Conservation (phyloP, 2,113 vertebrate genomes). For the Cacatua alba region DNA sequence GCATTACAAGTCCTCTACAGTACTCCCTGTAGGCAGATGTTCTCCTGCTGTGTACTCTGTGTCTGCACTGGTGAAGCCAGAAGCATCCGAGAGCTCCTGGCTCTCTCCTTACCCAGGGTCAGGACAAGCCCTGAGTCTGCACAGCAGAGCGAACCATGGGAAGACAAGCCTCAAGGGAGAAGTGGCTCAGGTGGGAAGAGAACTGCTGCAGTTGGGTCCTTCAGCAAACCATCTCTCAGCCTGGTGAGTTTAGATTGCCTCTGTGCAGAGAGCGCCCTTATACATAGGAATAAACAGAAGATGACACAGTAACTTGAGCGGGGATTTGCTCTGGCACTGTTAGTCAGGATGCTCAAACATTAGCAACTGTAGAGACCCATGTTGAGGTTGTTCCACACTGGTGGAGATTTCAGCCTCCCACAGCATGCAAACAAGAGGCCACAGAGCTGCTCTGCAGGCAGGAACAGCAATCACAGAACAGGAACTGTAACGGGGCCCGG, state of each 20-base stretch:
- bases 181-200: background rate
- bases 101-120: background rate
- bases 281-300: rapidly evolving
- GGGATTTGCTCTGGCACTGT: background rate
- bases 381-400: background rate
- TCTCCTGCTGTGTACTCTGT: background rate
- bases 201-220: background rate
- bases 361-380: background rate
- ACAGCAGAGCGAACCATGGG: background rate
- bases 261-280: background rate
- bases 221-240: background rate
- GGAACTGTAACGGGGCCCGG: rapidly evolving
- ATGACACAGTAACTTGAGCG: rapidly evolving
- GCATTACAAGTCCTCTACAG: background rate
- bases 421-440: background rate
- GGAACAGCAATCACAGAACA: rapidly evolving
- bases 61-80: background rate
- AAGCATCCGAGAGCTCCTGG: background rate
- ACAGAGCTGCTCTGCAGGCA: background rate
- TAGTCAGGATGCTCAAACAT: background rate
- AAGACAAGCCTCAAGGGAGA: background rate
- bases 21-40: background rate
- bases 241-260: background rate
- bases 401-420: background rate
- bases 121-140: background rate